Evolutionary conservation across 2,888 invertebrate species (phyloP), one percentile per base, ranked within the genome.

Genomic region (Drosophila histrio): DNA sequence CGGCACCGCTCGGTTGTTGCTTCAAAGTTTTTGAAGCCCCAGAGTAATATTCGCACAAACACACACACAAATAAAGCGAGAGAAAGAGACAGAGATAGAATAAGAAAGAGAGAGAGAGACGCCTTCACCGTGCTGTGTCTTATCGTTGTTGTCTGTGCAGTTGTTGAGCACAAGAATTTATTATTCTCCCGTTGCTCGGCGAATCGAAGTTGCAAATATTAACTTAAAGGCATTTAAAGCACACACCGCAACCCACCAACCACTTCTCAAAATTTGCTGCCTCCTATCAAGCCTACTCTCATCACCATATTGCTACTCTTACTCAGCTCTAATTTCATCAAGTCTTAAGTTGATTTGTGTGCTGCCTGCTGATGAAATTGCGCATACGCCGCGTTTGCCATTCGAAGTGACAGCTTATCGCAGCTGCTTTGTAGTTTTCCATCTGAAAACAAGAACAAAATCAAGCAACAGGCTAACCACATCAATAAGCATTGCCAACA

Each of bases 321-420:
- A 8, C 44, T 17, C 28, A 41, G 26, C 62, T 47, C 52, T 71
- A 79, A 84, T 80, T 73, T 64, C 64, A 69, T 80, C 73, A 76
- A 54, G 68, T 43, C 62, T 58, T 65, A 82, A 86, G 68, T 85
- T 79, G 82, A 80, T 82, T 85, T 76, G 61, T 53, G 44, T 46
- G 63, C 41, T 32, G 41, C 30, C 41, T 59, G 34, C 41, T 59
- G 64, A 56, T 64, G 30, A 72, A 68, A 77, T 74, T 74, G 56
- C 71, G 74, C 44, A 74, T 74, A 70, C 74, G 74, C 71, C 59
- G 43, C 41, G 32, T 57, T 41, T 3, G 26, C 52, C 53, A 26
- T 15, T 56, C 57, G 15, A 6, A 30, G 43, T 44, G 69, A 60
- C 64, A 64, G 70, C 49, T 69, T 73, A 64, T 43, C 69, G 30